phyloP scores from a whole-genome alignment of 2,888 invertebrate genomes.

The Euzetes globulus region DNA sequence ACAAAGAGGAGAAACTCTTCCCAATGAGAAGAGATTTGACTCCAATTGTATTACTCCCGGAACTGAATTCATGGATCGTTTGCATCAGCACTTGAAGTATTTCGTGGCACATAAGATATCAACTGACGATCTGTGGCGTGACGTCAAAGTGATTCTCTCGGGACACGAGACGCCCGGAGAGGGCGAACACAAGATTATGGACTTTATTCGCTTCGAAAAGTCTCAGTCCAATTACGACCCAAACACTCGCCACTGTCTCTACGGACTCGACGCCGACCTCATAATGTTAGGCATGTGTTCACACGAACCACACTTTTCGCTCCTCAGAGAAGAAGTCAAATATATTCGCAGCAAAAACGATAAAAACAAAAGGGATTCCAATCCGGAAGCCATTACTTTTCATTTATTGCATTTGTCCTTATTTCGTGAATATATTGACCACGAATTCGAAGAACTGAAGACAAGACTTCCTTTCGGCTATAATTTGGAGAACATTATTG shows the following conservation, averaged over 20 bases:
- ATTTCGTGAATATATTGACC: constrained; percentile 81
- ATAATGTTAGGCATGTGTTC: constrained; percentile 93
- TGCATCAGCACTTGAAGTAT: constrained; percentile 76
- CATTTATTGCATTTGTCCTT: constrained; percentile 84
- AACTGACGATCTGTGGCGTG: constrained; percentile 77
- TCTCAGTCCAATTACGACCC: constrained; percentile 73
- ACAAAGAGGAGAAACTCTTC: constrained; percentile 68
- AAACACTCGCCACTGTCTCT: constrained; percentile 88
- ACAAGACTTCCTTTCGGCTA: constrained; percentile 60
- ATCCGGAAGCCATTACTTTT: constrained; percentile 84
- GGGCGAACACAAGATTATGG: constrained; percentile 98
- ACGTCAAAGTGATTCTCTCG: constrained; percentile 74
- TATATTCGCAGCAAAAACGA: constrained; percentile 46
- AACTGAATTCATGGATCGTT: constrained; percentile 74
- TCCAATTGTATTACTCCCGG: constrained; percentile 94
- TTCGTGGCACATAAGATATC: constrained; percentile 72
- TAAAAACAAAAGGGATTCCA: constrained; percentile 48
- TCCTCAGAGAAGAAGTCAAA: constrained; percentile 81
- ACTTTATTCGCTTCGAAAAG: constrained; percentile 78
- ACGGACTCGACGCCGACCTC: constrained; percentile 94
- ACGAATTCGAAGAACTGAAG: constrained; percentile 64
- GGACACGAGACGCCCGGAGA: constrained; percentile 79
- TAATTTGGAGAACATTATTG: constrained; percentile 82
- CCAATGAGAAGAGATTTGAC: constrained; percentile 76
- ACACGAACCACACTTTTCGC: constrained; percentile 89